Conservation (phyloP, 2,888 invertebrate genomes). For the Aricia artaxerxes region DNA sequence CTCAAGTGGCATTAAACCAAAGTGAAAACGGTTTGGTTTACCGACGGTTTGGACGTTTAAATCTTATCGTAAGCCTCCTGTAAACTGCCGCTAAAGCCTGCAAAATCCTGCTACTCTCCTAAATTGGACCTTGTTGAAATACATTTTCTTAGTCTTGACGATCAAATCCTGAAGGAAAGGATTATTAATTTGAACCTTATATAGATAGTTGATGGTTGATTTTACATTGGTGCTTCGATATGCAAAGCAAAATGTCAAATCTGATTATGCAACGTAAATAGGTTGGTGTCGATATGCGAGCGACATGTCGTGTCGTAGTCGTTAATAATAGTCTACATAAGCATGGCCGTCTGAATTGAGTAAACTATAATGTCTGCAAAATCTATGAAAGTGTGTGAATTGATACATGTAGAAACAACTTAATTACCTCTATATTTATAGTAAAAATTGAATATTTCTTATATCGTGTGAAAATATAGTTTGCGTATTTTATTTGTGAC, state of each 20-base stretch:
- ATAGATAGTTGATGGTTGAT: not conserved
- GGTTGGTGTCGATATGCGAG: not conserved
- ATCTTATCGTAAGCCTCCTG: slow-evolving; percentile 20
- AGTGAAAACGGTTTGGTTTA: slow-evolving; percentile 12
- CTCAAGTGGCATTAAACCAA: slow-evolving; percentile 3
- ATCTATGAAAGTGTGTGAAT: not conserved
- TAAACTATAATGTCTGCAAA: not conserved
- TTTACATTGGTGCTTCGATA: not conserved
- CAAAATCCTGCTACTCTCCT: slow-evolving; percentile 41
- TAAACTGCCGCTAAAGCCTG: slow-evolving; percentile 25
- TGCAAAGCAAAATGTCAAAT: slow-evolving; percentile 30
- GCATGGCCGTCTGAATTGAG: not conserved
- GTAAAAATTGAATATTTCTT: too few species aligned
- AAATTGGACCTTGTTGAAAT: slow-evolving; percentile 42
- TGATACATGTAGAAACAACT: not conserved
- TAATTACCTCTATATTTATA: too few species aligned
- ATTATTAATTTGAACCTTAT: not conserved
- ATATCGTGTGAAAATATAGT: too few species aligned
- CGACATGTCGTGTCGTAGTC: slow-evolving; percentile 19
- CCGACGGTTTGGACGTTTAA: slow-evolving; percentile 1
- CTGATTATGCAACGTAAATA: slow-evolving; percentile 26
- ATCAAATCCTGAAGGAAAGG: slow-evolving; percentile 31
- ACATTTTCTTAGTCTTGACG: slow-evolving; percentile 37
- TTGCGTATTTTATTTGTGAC: too few species aligned
- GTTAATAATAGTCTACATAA: not conserved